Conservation (phyloP, 2,113 vertebrate genomes). For the Leptobrachium leishanense region DNA sequence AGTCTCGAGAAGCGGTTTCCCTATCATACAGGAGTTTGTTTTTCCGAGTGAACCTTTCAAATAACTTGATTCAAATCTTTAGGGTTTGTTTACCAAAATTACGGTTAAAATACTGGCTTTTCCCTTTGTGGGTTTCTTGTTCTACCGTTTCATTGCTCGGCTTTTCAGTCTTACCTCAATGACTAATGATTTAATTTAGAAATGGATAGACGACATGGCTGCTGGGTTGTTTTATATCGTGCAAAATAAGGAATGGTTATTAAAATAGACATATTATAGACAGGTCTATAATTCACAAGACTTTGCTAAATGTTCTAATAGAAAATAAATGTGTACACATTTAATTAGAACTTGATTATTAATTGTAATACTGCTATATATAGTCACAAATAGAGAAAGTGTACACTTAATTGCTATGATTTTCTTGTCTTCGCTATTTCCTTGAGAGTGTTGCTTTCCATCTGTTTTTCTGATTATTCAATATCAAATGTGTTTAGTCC, state of each 20-base stretch:
- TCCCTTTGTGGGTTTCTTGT: slow-evolving; percentile 33
- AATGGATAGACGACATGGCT: slow-evolving; percentile 2
- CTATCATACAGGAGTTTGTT: slow-evolving; percentile 38
- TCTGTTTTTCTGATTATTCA: no score
- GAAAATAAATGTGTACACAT: no score
- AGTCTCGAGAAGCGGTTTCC: slow-evolving; percentile 38
- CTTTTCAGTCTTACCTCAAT: slow-evolving; percentile 8
- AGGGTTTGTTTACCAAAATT: slow-evolving; percentile 40
- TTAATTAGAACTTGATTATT: no score
- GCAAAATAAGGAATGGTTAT: neutral
- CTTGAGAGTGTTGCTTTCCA: no score
- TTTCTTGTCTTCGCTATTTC: no score
- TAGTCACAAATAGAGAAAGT: no score
- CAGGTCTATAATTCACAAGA: no score
- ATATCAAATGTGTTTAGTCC: no score
- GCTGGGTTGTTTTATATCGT: neutral
- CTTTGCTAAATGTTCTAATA: no score
- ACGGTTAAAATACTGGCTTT: slow-evolving; percentile 22
- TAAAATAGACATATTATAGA: neutral
- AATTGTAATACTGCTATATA: no score
- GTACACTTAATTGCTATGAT: no score
- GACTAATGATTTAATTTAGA: slow-evolving; percentile 11
- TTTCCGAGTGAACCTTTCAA: slow-evolving; percentile 34
- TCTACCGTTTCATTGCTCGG: slow-evolving; percentile 14
- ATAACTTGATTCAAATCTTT: slow-evolving; percentile 38